These are phyloP conservation scores for Ethmia dodecea DNA, from an alignment of 2,888 invertebrate genomes.

Conservation along the genomic window DNA sequence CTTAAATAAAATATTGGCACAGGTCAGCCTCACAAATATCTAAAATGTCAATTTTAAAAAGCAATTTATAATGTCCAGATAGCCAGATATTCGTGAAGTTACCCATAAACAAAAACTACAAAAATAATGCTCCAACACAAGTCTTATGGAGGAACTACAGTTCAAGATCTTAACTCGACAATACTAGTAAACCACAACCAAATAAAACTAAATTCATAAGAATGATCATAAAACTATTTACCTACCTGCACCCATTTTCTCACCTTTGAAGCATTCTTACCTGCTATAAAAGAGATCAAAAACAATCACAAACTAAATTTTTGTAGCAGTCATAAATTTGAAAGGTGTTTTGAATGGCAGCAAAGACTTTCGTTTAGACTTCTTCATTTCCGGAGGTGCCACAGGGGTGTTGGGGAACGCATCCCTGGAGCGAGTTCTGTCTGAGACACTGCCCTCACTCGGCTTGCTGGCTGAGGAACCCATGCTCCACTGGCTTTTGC, in stretches of 20 bases:
- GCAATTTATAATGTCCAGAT: too few species aligned
- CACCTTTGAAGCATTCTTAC: too few species aligned
- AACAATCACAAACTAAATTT: conserved; percentile 32
- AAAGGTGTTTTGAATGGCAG: conserved; percentile 71
- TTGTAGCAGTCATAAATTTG: conserved; percentile 60
- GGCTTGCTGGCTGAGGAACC: conserved; percentile 45
- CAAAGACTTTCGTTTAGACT: conserved; percentile 58
- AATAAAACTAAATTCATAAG: conserved; percentile 16
- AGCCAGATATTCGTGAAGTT: too few species aligned
- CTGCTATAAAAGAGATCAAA: conserved; percentile 1
- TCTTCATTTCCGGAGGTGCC: conserved; percentile 48
- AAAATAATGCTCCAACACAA: too few species aligned
- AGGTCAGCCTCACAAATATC: conserved; percentile 5
- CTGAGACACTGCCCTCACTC: conserved; percentile 38
- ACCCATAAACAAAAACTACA: too few species aligned
- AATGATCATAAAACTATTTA: too few species aligned
- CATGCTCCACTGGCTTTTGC: conserved; percentile 47
- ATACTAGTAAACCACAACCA: conserved; percentile 32
- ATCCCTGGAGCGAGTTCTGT: conserved; percentile 39
- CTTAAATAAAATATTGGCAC: conserved; percentile 21
- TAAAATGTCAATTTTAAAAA: too few species aligned
- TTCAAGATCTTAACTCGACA: too few species aligned
- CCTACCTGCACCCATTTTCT: too few species aligned
- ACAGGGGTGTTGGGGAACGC: conserved; percentile 42
- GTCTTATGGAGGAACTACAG: too few species aligned